These are phyloP conservation scores for Oreochromis tanganicae DNA, from an alignment of 2,113 vertebrate species.

Conservation along the genomic window DNA sequence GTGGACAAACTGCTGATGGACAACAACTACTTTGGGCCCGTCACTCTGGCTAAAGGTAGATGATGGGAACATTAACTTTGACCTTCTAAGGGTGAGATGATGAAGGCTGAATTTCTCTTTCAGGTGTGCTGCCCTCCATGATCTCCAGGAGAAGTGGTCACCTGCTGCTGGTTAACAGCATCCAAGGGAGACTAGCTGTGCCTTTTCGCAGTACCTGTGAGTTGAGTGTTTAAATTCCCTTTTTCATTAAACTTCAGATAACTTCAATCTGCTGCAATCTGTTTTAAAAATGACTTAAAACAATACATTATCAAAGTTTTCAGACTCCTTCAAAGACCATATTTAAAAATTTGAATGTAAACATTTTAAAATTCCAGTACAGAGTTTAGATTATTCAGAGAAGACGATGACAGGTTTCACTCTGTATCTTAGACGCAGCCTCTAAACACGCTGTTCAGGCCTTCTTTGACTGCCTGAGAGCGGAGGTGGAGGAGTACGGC, in stretches of 20 bases:
- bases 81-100: rapidly evolving
- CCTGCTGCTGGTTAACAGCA: conserved; percentile 86
- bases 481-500: conserved; percentile 88
- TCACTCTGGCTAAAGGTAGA: conserved; percentile 89
- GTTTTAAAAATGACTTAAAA: not conserved
- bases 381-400: not conserved
- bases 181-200: conserved; percentile 87
- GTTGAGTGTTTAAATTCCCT: conserved; percentile 27
- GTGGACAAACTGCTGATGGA: conserved; percentile 91
- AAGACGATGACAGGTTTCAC: not conserved
- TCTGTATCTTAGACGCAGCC: conserved; percentile 78
- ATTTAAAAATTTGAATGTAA: rapidly evolving
- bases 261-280: too few relatives aligned
- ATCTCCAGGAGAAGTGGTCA: conserved; percentile 88
- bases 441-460: conserved; percentile 92
- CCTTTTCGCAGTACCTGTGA: conserved; percentile 89
- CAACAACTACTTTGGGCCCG: conserved; percentile 92
- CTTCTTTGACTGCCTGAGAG: conserved; percentile 91
- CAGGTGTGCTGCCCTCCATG: conserved; percentile 90
- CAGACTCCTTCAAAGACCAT: rapidly evolving
- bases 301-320: not conserved
- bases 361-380: not conserved
- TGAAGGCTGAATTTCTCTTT: not conserved
- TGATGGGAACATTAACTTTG: not conserved
- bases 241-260: not conserved